Evolutionary conservation across 2,797 vertebrate species (phyloP).

Genomic region (Caiman crocodilus): DNA sequence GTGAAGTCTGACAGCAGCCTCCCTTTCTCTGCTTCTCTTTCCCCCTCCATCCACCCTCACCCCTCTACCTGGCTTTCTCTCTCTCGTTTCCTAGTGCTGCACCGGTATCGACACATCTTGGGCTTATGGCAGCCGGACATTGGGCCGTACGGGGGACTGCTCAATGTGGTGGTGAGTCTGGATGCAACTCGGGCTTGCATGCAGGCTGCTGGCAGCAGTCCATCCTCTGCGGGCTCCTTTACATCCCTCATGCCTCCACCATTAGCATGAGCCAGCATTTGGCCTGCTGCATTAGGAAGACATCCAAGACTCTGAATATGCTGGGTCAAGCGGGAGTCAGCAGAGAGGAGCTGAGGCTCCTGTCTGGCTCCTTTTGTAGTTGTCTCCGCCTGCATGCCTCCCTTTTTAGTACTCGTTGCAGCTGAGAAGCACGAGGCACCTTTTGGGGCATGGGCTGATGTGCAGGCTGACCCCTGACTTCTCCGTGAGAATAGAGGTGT

Average conservation of each 20-base stretch:
- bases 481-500: too few species aligned
- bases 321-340: background rate
- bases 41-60: background rate
- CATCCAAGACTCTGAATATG: background rate
- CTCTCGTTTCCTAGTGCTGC: conserved; percentile 86
- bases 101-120: conserved; percentile 94
- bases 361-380: background rate
- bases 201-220: rapidly evolving
- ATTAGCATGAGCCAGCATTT: background rate
- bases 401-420: background rate
- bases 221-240: rapidly evolving
- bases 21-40: background rate
- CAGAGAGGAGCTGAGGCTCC: background rate
- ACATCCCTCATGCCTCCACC: background rate
- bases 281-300: rapidly evolving
- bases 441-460: background rate
- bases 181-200: background rate
- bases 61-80: background rate
- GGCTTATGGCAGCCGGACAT: conserved; percentile 99
- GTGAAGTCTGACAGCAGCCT: background rate
- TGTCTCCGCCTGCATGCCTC: background rate
- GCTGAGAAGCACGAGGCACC: background rate
- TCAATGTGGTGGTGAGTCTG: conserved; percentile 95
- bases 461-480: too few species aligned
- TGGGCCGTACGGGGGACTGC: conserved; percentile 95